These are phyloP conservation scores for Taxidea taxus DNA, from an alignment of 2,113 vertebrate species.

Conservation along the genomic window DNA sequence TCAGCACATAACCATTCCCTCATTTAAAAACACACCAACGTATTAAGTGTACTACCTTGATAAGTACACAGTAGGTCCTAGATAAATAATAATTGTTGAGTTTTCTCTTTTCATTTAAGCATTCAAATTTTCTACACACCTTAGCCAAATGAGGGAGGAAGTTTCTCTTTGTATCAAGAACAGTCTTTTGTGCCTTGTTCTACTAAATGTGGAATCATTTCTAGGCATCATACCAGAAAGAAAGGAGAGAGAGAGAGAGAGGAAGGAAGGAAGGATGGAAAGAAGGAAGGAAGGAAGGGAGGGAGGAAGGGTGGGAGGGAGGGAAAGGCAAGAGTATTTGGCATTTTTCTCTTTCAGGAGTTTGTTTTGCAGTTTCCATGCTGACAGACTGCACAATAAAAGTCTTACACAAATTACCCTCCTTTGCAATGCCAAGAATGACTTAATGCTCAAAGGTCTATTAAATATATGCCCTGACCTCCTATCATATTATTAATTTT, in stretches of 20 bases:
- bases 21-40: neutral
- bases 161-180: neutral
- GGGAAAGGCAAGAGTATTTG: neutral
- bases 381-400: slow-evolving; percentile 1
- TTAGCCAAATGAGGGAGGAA: neutral
- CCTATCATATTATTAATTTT: neutral
- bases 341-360: neutral
- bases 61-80: neutral
- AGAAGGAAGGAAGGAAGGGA: neutral
- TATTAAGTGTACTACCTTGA: neutral
- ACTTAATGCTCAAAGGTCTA: neutral
- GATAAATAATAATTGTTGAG: neutral
- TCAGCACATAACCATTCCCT: neutral
- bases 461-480: neutral
- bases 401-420: neutral
- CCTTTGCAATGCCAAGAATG: neutral
- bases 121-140: neutral
- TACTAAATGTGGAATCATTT: neutral
- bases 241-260: neutral
- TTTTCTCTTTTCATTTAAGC: slow-evolving; percentile 10
- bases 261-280: neutral
- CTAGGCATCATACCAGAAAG: neutral
- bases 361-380: slow-evolving; percentile 11
- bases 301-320: too few relatives aligned
- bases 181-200: neutral